Percentiles rank a stretch among this genome's conserved stretches.
Conservation (phyloP, 1,140 invertebrate genomes). For the Gonatopus flavifemur region DNA sequence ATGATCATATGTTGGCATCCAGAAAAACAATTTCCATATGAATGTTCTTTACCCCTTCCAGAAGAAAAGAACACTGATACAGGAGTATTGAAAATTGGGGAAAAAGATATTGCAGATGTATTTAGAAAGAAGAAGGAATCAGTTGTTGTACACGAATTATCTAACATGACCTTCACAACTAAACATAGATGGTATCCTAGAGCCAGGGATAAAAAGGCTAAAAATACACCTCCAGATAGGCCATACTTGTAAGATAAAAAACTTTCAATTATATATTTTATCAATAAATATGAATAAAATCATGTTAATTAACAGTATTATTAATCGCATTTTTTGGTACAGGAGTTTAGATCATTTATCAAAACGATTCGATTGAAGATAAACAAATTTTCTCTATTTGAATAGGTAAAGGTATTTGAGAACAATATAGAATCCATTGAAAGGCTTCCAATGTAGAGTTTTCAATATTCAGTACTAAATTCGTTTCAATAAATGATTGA, state of each 20-base stretch:
- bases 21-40: conserved; percentile 79
- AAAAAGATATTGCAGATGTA: conserved; percentile 64
- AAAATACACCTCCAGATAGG: conserved; percentile 69
- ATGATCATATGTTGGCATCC: conserved; percentile 88
- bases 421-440: too few relatives aligned
- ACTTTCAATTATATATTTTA: too few relatives aligned
- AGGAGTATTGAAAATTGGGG: conserved; percentile 66
- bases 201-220: conserved; percentile 66
- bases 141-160: conserved; percentile 67
- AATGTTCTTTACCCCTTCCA: conserved; percentile 75
- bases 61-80: conserved; percentile 37
- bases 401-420: too few relatives aligned
- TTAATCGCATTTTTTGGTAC: too few relatives aligned
- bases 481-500: too few relatives aligned
- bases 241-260: conserved; percentile 77
- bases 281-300: too few relatives aligned
- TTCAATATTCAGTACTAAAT: too few relatives aligned
- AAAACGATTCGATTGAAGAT: too few relatives aligned
- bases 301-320: too few relatives aligned
- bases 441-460: too few relatives aligned
- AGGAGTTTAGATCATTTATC: too few relatives aligned
- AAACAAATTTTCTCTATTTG: too few relatives aligned
- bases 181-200: conserved; percentile 80
- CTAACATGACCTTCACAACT: conserved; percentile 75
- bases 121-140: conserved; percentile 68